Evolutionary conservation across 2,113 vertebrate genomes (phyloP).

Genomic region (Heterocephalus glaber): DNA sequence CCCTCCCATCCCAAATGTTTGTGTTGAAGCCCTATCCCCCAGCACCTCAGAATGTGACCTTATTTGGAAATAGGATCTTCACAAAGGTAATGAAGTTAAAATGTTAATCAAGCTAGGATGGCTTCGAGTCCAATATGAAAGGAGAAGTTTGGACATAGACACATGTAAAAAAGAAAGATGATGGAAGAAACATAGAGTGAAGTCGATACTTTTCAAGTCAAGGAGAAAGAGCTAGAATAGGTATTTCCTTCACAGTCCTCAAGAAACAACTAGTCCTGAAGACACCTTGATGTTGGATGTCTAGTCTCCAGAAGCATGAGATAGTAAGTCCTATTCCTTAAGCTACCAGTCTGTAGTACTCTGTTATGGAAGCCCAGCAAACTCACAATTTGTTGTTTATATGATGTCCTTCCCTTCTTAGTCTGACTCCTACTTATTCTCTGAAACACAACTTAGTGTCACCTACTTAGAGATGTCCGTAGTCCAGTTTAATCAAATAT

Average conservation of each 20-base stretch:
- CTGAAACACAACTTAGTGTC: not conserved
- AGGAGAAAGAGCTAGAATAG: not conserved
- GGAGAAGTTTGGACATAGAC: not conserved
- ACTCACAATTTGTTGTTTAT: not conserved
- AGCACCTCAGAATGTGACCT: not conserved
- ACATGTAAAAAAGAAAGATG: not conserved
- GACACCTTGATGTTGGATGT: not conserved
- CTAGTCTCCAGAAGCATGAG: not conserved
- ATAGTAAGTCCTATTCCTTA: not conserved
- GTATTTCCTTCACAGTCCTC: not conserved
- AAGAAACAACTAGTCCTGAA: not conserved
- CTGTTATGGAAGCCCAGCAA: not conserved
- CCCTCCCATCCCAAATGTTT: not conserved
- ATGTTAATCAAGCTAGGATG: not conserved
- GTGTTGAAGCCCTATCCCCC: not conserved
- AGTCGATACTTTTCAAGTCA: not conserved
- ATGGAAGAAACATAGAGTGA: not conserved
- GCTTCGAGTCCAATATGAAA: slow-evolving; percentile 12
- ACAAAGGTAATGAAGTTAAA: not conserved
- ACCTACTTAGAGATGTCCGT: not conserved
- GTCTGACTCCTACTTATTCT: not conserved
- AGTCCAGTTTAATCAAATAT: slow-evolving; percentile 21
- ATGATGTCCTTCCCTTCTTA: not conserved
- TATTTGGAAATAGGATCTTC: not conserved
- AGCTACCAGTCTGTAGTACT: not conserved